These are phyloP conservation scores for Hesperia comma DNA, from an alignment of 2,888 invertebrate genomes.

Conservation along the genomic window DNA sequence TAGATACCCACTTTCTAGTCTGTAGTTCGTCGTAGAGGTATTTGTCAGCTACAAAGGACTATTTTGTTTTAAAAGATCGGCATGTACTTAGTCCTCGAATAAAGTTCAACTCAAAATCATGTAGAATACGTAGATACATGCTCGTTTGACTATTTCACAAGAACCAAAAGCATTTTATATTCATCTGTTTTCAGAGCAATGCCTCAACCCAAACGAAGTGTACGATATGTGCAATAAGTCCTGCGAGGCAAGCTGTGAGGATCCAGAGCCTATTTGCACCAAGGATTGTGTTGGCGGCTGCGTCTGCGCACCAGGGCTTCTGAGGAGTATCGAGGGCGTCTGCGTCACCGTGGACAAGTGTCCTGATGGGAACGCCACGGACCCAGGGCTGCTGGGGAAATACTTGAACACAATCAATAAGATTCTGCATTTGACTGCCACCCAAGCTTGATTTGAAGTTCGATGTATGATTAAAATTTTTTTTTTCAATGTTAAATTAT, in stretches of 20 bases:
- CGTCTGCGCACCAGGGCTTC: conserved; percentile 65
- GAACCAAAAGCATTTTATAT: no score
- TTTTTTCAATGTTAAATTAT: no score
- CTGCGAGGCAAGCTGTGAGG: conserved; percentile 68
- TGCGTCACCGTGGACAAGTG: conserved; percentile 71
- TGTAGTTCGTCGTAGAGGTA: no score
- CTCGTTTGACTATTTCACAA: no score
- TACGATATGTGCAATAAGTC: conserved; percentile 67
- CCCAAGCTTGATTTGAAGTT: neutral
- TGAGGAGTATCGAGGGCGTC: conserved; percentile 59
- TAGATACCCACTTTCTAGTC: no score
- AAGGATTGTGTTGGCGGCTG: conserved; percentile 67
- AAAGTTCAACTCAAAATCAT: no score
- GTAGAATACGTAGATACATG: no score
- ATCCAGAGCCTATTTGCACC: conserved; percentile 71
- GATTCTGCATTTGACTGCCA: conserved; percentile 58
- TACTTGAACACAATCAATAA: conserved; percentile 68
- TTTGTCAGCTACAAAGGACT: no score
- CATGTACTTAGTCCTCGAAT: no score
- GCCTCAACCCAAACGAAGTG: conserved; percentile 67
- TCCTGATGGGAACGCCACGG: conserved; percentile 55
- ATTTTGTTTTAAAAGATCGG: no score
- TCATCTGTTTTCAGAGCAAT: conserved; percentile 62
- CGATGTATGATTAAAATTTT: no score
- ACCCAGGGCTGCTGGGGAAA: conserved; percentile 55